These are phyloP conservation scores for Myrmecophaga tridactyla DNA, from an alignment of 2,113 vertebrate species.

Conservation along the genomic window DNA sequence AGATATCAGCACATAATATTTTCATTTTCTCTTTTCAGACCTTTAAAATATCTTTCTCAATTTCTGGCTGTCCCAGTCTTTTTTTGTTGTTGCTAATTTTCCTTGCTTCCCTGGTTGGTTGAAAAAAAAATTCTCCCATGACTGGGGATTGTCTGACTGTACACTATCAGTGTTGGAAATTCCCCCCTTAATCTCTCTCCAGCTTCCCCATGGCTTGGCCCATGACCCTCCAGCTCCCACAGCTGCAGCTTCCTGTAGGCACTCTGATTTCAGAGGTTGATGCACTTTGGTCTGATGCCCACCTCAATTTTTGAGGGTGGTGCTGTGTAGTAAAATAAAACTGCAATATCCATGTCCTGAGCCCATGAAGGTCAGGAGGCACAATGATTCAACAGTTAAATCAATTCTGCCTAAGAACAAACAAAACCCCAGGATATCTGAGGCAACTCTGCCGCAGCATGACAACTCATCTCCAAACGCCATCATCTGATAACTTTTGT, in stretches of 20 bases:
- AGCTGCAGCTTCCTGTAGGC: background rate
- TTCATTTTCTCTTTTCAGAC: background rate
- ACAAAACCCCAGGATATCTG: background rate
- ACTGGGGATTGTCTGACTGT: background rate
- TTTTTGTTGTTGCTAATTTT: background rate
- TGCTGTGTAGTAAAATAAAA: background rate
- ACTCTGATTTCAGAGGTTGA: background rate
- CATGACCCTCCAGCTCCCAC: too few species aligned
- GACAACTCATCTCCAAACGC: background rate
- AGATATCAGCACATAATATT: background rate
- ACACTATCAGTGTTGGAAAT: background rate
- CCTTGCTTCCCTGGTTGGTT: background rate
- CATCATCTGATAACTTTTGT: background rate
- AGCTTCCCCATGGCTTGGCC: background rate
- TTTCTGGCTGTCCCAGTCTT: background rate
- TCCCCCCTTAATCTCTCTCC: background rate
- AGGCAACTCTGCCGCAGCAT: background rate
- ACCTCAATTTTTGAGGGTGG: background rate
- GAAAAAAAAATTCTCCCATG: background rate
- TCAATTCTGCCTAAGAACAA: constrained; percentile 13
- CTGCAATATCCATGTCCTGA: background rate
- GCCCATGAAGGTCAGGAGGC: background rate
- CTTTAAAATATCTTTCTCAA: background rate
- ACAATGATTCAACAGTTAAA: background rate
- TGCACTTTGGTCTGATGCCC: too few species aligned